Base-by-base conservation (phyloP, 2,113 vertebrate species). In the Erythrocercus mccallii region DNA sequence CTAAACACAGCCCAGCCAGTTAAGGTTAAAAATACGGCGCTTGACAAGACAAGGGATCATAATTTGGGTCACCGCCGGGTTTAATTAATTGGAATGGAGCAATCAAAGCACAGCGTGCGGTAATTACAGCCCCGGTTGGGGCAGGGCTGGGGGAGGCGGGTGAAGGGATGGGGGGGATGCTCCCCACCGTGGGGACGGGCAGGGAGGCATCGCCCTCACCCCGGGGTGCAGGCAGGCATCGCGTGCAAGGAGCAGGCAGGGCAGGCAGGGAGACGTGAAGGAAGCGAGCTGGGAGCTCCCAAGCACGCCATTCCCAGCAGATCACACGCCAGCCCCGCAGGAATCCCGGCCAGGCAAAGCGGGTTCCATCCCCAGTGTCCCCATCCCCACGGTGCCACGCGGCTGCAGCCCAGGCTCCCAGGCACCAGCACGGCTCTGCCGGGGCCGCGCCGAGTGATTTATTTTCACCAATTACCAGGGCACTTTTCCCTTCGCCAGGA, bases 81-180 rank as follows among this genome's bases (percentile, higher is more conserved):
- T 98, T 98, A 98, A 98, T 98, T 98, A 98, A 98, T 98, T 98
- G 98, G 97, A 97, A 97, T 92, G 95, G 85, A 95, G 97, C 97
- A 97, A 98, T 98, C 97, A 97, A 98, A 96, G 88, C 96, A 44
- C 95, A 7, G 94, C 24, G 74, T 93, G 97, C 89, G 71, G 95
- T 98, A 98, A 98, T 98, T 98, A 98, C 97, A 97, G 96, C 90
- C 96, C 54, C 51, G 96, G 94, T 64, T 77, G 93, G 94, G 94
- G 97, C 84, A 93, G 95, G 94, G 44, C 72, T 47, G 38, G 60
- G 91, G 84, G 45, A 44, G 42, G 42, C 0, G 23, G 42, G 88
- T 12, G 58, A 88, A 93, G 92, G 84, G 91, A 91, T 81, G 93
- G 3, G 33, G 31, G 82, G 65, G 94, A 92, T 90, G 60, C 74